A percentile compares a stretch with the other conserved stretches of the same genome.
Conservation (phyloP, 1,140 invertebrate genomes). For the Acromyrmex echinatior region DNA sequence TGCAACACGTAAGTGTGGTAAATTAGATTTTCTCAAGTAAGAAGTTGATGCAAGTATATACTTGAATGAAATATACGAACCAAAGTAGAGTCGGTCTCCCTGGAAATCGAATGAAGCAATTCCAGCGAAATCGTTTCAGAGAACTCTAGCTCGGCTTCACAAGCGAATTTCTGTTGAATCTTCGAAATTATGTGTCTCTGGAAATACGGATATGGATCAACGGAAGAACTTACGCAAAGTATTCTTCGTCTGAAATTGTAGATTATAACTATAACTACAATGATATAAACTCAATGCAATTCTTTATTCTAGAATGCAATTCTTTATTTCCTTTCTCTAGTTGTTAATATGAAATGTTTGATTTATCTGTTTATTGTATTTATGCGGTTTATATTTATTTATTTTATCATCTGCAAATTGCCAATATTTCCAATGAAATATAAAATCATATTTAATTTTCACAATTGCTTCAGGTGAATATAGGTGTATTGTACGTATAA, state of each 20-base stretch:
- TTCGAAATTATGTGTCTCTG: slow-evolving; percentile 22
- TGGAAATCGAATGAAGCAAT: slow-evolving; percentile 50
- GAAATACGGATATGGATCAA: slow-evolving; percentile 17
- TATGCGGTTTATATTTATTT: background rate
- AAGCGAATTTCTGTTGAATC: slow-evolving; percentile 23
- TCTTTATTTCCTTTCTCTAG: background rate
- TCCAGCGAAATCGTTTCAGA: slow-evolving; percentile 26
- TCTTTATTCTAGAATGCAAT: background rate
- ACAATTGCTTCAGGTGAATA: background rate
- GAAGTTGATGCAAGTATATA: slow-evolving; percentile 39
- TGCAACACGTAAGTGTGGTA: slow-evolving; percentile 11
- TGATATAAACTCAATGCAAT: background rate
- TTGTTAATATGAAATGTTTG: background rate
- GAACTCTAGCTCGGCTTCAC: slow-evolving; percentile 19
- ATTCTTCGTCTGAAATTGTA: slow-evolving; percentile 10
- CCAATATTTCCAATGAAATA: background rate
- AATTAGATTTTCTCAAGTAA: slow-evolving; percentile 52
- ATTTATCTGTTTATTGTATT: background rate
- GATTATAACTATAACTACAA: background rate
- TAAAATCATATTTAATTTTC: background rate
- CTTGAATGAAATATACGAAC: slow-evolving; percentile 26
- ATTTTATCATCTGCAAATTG: background rate
- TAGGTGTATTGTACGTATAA: background rate
- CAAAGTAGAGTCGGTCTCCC: slow-evolving; percentile 28
- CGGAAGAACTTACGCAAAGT: background rate